phyloP scores from a whole-genome alignment of 2,113 vertebrate species.

The Asarcornis scutulata region DNA sequence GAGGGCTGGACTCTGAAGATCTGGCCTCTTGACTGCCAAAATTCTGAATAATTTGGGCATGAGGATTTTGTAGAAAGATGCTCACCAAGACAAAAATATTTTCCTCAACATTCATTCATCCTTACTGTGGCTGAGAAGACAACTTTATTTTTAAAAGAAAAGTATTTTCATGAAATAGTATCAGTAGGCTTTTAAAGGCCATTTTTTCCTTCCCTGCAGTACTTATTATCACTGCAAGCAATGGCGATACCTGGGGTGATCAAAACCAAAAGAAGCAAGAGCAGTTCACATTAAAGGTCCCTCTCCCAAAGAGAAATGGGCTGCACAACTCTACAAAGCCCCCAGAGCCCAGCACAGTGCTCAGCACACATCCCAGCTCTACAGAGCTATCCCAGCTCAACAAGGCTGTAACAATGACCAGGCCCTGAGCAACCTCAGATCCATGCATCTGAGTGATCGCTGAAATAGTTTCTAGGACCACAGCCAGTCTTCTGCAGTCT shows the following conservation, averaged over 20 bases:
- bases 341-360: not conserved
- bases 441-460: not conserved
- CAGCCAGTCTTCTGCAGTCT: not conserved
- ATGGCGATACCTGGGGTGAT: not conserved
- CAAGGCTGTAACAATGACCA: accelerated
- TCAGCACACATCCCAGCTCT: not conserved
- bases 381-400: accelerated
- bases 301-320: not conserved
- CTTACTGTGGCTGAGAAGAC: not conserved
- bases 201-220: not conserved
- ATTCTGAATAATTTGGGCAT: not conserved
- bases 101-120: not conserved
- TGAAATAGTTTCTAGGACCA: not conserved
- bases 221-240: not conserved
- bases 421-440: not conserved
- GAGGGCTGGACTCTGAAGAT: not conserved
- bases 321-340: not conserved
- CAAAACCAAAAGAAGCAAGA: not conserved
- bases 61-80: not conserved
- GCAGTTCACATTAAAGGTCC: not conserved
- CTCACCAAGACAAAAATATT: not conserved
- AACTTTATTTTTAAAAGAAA: not conserved
- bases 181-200: not conserved
- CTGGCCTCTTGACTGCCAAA: not conserved
- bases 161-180: not conserved